Evolutionary conservation across 1,140 invertebrate species (phyloP).

Genomic region (Aphis gossypii): DNA sequence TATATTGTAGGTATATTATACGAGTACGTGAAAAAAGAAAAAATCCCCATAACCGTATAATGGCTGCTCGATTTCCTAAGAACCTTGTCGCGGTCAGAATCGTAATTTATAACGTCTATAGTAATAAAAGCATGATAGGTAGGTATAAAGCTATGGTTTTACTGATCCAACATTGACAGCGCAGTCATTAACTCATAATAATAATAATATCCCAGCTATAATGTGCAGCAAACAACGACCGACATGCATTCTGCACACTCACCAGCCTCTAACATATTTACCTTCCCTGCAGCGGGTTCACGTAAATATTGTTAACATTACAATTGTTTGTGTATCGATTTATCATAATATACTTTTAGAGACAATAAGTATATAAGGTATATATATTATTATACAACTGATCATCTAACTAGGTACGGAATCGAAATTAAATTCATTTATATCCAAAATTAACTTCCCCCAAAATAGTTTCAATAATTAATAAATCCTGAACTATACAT

Average conservation of each 20-base stretch:
- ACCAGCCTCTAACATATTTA: not conserved
- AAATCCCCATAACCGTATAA: not conserved
- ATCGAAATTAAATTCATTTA: not conserved
- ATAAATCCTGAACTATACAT: not conserved
- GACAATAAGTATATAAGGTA: not conserved
- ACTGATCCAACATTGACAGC: not conserved
- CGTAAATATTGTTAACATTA: not conserved
- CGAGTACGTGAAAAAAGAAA: not conserved
- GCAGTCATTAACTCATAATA: constrained; percentile 42
- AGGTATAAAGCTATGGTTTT: not conserved
- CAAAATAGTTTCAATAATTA: not conserved
- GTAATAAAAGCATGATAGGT: constrained; percentile 10
- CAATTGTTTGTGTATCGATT: not conserved
- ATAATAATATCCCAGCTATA: not conserved
- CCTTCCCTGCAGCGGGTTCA: not conserved
- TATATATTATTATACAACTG: not conserved
- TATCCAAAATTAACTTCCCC: not conserved
- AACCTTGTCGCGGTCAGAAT: not conserved
- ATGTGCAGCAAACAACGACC: not conserved
- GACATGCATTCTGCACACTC: not conserved
- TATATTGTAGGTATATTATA: not conserved
- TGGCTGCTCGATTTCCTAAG: not conserved
- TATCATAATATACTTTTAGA: not conserved
- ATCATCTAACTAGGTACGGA: not conserved
- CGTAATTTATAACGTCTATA: constrained; percentile 3